phyloP scores from a whole-genome alignment of 2,888 invertebrate species.

The Seladonia tumulorum region DNA sequence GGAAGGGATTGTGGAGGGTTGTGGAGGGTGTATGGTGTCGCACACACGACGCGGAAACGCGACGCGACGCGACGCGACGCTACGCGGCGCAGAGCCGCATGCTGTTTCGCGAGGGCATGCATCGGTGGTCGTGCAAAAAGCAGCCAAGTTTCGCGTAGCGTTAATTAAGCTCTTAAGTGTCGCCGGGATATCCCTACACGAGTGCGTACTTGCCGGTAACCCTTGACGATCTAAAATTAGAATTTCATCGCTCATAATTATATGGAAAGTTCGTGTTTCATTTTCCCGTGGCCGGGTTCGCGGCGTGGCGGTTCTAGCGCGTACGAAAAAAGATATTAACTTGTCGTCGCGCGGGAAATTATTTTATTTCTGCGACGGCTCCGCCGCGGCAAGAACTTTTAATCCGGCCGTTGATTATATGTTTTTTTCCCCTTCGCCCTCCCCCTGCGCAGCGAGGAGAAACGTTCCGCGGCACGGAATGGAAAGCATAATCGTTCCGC shows the following conservation, averaged over 20 bases:
- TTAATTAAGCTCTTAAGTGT: conserved; percentile 71
- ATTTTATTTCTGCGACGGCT: conserved; percentile 11
- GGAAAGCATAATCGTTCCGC: conserved; percentile 14
- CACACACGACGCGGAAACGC: conserved; percentile 43
- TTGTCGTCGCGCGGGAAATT: conserved; percentile 18
- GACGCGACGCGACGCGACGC: conserved; percentile 5
- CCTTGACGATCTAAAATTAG: conserved; percentile 59
- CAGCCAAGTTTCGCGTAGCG: conserved; percentile 61
- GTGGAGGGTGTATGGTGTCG: conserved; percentile 43
- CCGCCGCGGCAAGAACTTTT: conserved; percentile 6
- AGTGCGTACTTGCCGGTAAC: conserved; percentile 45
- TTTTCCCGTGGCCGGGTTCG: neutral
- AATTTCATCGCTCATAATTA: conserved; percentile 55
- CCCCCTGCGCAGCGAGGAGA: neutral
- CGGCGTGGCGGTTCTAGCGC: neutral
- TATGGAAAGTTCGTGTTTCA: conserved; percentile 42
- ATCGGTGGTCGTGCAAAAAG: conserved; percentile 66
- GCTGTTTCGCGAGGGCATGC: conserved; percentile 49
- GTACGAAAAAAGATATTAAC: conserved; percentile 19
- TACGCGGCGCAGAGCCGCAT: conserved; percentile 14
- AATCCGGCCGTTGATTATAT: conserved; percentile 28
- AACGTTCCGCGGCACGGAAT: conserved; percentile 27
- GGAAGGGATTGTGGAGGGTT: too few relatives aligned
- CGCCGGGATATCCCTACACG: conserved; percentile 51
- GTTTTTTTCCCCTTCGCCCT: neutral